Evolutionary conservation across 2,888 invertebrate genomes (phyloP).

Genomic region (Eudemis profundana): DNA sequence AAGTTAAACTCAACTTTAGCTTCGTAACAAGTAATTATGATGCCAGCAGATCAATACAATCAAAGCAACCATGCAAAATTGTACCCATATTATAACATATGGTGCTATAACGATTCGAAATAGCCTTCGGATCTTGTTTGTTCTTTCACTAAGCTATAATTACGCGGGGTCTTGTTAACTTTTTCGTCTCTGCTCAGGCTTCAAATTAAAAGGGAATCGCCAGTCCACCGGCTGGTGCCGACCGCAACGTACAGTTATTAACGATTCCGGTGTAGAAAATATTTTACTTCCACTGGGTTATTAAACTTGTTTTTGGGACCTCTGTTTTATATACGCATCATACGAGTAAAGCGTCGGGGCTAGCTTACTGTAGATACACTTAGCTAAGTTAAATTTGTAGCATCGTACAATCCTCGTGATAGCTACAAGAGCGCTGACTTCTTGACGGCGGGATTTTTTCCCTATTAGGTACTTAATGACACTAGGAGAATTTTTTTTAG

Average conservation of each 20-base stretch:
- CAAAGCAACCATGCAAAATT: slow-evolving; percentile 57
- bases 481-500: too few relatives aligned
- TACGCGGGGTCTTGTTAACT: slow-evolving; percentile 81
- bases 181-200: slow-evolving; percentile 72
- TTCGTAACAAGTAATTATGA: background rate
- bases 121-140: slow-evolving; percentile 75
- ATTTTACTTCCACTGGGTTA: slow-evolving; percentile 84
- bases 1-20: background rate
- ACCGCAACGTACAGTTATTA: slow-evolving; percentile 81
- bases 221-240: slow-evolving; percentile 61
- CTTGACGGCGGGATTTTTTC: too few relatives aligned
- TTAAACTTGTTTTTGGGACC: slow-evolving; percentile 79
- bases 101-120: slow-evolving; percentile 68
- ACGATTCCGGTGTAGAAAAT: slow-evolving; percentile 83
- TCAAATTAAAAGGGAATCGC: slow-evolving; percentile 82
- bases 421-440: too few relatives aligned
- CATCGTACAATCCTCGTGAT: background rate
- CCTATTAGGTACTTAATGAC: too few relatives aligned
- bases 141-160: slow-evolving; percentile 77
- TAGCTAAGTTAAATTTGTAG: slow-evolving; percentile 1
- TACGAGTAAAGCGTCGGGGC: too few relatives aligned
- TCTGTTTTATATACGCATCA: slow-evolving; percentile 69
- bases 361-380: slow-evolving; percentile 61
- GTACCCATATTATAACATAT: slow-evolving; percentile 64
- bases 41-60: slow-evolving; percentile 21